Base-by-base conservation (phyloP, 2,113 vertebrate species). In the Centrocercus urophasianus region DNA sequence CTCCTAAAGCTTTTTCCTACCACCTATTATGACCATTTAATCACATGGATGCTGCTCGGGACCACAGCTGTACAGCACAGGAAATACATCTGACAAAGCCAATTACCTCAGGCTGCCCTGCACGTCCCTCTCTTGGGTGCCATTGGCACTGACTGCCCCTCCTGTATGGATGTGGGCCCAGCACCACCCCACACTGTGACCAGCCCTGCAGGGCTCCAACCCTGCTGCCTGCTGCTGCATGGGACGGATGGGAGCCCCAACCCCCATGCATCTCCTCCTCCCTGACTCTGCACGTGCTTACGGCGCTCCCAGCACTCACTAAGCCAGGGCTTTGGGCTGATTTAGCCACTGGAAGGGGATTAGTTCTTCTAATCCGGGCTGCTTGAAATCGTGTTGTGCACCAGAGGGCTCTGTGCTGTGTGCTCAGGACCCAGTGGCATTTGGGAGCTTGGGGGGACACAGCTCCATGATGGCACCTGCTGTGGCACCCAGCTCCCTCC, bases 331-430 rank as follows among this genome's bases (percentile, higher is more conserved):
- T 36, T 38, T 1, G 5, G 36, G 77, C 32, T 30, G 57, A 45
- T 64, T 77, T 40, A 45, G 32, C 50, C 24, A 13, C 63, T 3
- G 32, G 32, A 28, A 16, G 13, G n/a, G 59, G 72, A 59, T 82
- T 77, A 76, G 27, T 38, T 50, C 24, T 11, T 72, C 50, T 76
- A 59, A 81, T 32, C 70, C 0, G 0, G 25, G 6, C 24, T 47
- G 56, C 48, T 32, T 27, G 63, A 36, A 25, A 47, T n/a, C 2
- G 0, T 0, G 1, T 25, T 3, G 1, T 43, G 36, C 1, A 2
- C 11, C 8, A 10, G 36, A 27, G 36, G 61, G 24, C 36, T 63
- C 36, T 27, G 36, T 25, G 6, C 15, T 7, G 36, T 18, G 24
- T 38, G 6, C 42, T 36, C 1, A 2, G 66, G 48, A 43, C 50